Base-by-base conservation (phyloP, 37 sponge, comb jelly and placozoan species). In the Cladorhizidae sp. region DNA sequence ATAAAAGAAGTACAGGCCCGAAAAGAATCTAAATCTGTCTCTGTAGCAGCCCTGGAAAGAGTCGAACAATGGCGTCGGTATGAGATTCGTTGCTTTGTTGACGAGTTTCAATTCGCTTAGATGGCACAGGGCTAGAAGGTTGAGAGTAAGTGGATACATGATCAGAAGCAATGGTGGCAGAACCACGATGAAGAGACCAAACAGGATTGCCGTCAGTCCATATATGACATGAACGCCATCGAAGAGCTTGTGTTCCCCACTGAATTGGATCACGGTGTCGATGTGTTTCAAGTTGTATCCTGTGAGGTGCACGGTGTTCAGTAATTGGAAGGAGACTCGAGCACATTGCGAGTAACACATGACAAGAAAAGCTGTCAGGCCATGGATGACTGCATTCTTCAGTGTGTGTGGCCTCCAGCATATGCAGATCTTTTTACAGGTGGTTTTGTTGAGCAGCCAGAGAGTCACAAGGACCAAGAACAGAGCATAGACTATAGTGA, bases 1-100 rank as follows among this genome's bases (percentile, higher is more conserved):
- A 74, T 79, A 74, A 12, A 86, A 3, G 42, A 86, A 80, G 56
- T 86, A 86, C 29, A 86, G 29, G 32, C 87, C 87, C n/a, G 87
- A 63, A 73, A 86, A 86, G 61, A 52, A 86, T 0, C 80, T 59
- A 38, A 49, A 40, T 28, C 80, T 43, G 57, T 79, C 80, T 80
- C 67, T 72, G 67, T 73, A 86, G 45, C 80, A 63, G 38, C 80
- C 56, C 36, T 80, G 80, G 29, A 86, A 86, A 2, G 74, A 64
- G 29, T 86, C 87, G 0, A 81, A 40, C 40, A 88, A 62, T 40
- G 71, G 83, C 6, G 55, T 80, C 1, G 73, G 67, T 26, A 62
- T 76, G 0, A 58, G 25, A 37, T 35, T 65, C 6, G 57, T 64
- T 29, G 77, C 20, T 1, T 12, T 71, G 17, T 29, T 25, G 31